Evolutionary conservation across 1,140 invertebrate genomes (phyloP), one percentile per base, ranked within the genome.

Genomic region (Anastrepha ludens): DNA sequence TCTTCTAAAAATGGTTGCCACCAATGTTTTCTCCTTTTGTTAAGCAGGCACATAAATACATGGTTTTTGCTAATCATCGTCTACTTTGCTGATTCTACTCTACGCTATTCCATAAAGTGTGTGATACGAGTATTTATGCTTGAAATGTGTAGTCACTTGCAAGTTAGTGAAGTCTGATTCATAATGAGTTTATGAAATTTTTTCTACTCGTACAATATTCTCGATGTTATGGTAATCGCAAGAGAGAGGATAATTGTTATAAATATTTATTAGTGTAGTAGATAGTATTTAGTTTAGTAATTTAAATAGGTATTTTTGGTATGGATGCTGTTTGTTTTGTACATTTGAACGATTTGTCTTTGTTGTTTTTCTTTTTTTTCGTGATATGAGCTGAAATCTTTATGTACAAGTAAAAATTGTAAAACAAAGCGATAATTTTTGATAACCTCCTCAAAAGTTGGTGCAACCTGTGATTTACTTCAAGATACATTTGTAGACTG

Each of bases 301-400:
- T 81, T 50, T 55, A 81, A 81, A 55, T 81, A 81, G 74, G 74
- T 81, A 50, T 55, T 81, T 20, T 81, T 81, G 11, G 47, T 81
- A 81, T 81, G 74, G 50, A 74, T 81, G 39, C 47, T 20, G 47
- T 81, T 81, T 7, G 17, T n/a, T 81, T 81, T 81, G 74, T 81
- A 81, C 74, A 81, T 81, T 81, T 29, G 17, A 81, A 55, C 50
- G 74, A 81, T 81, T 81, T 81, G 74, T 81, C 74, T 81, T 81
- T 81, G 74, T 58, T 81, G 41, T 55, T 81, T 15, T n/a, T 55
- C 17, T 9, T 3, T 58, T 81, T 1, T 9, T n/a, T 17, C 8
- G 29, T 29, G 29, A 29, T 29, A 29, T 74, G n/a, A 47, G 13
- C 9, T 62, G n/a, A 62, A 62, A n/a, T 5, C 1, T 13, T 20